phyloP scores from a whole-genome alignment of 1,140 invertebrate genomes.

The Drosophila saltans region DNA sequence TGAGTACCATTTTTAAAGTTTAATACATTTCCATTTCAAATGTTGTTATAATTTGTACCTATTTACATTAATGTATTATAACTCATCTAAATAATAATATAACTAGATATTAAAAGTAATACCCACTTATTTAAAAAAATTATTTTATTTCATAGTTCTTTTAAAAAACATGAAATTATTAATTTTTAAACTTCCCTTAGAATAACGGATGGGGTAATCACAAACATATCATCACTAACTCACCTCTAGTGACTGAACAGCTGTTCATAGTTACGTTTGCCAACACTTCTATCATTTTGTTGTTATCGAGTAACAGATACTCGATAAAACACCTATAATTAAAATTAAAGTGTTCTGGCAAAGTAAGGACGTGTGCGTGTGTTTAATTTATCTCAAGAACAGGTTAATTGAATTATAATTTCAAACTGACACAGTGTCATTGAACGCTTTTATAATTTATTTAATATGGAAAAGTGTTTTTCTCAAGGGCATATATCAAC shows the following conservation, averaged over 20 bases:
- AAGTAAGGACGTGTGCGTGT: slow-evolving; percentile 49
- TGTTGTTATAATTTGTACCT: no score
- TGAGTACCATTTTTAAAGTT: not conserved
- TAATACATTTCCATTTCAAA: no score
- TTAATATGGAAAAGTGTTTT: not conserved
- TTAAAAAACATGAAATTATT: no score
- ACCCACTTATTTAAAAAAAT: no score
- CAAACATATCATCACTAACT: not conserved
- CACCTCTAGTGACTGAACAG: slow-evolving; percentile 25
- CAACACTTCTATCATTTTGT: slow-evolving; percentile 25
- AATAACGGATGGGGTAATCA: not conserved
- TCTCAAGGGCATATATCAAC: not conserved
- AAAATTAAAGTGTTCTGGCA: slow-evolving; percentile 40
- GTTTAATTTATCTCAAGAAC: slow-evolving; percentile 3
- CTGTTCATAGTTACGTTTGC: slow-evolving; percentile 22
- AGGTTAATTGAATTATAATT: slow-evolving; percentile 37
- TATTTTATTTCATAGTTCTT: no score
- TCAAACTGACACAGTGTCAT: not conserved
- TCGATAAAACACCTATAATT: slow-evolving; percentile 19
- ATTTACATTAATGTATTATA: no score
- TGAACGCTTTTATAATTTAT: not conserved
- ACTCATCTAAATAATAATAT: no score
- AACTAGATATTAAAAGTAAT: no score
- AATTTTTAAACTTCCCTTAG: not conserved
- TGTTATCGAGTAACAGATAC: slow-evolving; percentile 12